Evolutionary conservation across 1,140 invertebrate species (phyloP).

Genomic region (Harpegnathos saltator): DNA sequence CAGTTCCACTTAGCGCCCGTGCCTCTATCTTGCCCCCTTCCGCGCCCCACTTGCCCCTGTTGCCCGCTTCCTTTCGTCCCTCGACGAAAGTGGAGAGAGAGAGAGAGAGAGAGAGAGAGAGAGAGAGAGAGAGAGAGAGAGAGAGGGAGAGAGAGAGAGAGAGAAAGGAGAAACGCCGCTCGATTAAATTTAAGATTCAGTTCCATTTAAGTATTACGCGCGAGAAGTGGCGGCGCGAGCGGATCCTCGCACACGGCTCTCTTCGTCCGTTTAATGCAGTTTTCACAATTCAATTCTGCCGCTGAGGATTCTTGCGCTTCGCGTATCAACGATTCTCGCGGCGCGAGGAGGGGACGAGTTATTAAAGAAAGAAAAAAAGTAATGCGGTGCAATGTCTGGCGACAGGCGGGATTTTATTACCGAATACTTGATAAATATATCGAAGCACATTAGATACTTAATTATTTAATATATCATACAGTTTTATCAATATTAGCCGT

Average conservation of each 20-base stretch:
- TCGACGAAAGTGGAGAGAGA: no score
- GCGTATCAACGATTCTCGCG: conserved; percentile 19
- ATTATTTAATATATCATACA: no score
- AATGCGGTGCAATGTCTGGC: no score
- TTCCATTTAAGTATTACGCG: conserved; percentile 61
- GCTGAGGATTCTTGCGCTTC: conserved; percentile 41
- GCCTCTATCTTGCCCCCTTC: background rate
- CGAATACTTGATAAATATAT: no score
- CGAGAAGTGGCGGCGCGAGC: conserved; percentile 40
- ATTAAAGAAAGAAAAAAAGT: background rate
- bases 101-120: no score
- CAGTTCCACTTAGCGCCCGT: conserved; percentile 57
- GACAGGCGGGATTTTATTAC: no score
- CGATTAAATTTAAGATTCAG: conserved; percentile 61
- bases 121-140: no score
- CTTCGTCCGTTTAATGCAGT: conserved; percentile 54
- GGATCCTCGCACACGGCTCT: conserved; percentile 38
- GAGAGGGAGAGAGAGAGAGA: no score
- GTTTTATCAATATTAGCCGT: no score
- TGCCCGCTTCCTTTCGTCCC: no score
- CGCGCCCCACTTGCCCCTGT: no score
- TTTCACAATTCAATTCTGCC: conserved; percentile 55
- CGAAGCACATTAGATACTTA: no score
- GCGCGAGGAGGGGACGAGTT: background rate
- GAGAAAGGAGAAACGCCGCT: conserved; percentile 41